A percentile compares a stretch with the other conserved stretches of the same genome.
Evolutionary conservation across 2,797 vertebrate genomes (phyloP).

Genomic region (Peromyscus aztecus): DNA sequence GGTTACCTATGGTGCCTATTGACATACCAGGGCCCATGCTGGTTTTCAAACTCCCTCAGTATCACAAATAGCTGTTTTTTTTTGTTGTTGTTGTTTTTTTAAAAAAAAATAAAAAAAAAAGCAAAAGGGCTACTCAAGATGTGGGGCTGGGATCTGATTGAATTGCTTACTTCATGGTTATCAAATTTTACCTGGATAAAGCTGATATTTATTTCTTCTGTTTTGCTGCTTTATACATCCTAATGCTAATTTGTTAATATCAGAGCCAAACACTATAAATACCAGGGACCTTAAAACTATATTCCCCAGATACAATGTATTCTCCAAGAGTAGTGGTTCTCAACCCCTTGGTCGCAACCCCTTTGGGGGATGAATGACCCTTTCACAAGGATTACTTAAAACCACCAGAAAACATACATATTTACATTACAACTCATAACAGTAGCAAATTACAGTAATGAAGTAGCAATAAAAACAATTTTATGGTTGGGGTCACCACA

Average conservation of each 20-base stretch:
- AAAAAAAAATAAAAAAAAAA: background rate
- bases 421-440: background rate
- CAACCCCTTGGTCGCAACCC: background rate
- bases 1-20: background rate
- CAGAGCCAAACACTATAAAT: background rate
- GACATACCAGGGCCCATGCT: background rate
- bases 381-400: background rate
- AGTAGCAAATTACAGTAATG: background rate
- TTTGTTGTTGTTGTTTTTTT: too few species aligned
- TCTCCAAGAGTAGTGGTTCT: background rate
- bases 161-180: background rate
- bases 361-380: background rate
- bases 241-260: background rate
- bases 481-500: background rate
- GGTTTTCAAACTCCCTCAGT: background rate
- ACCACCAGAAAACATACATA: background rate
- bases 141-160: background rate
- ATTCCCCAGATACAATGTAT: background rate
- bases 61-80: background rate
- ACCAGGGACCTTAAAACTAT: background rate
- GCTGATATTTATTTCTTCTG: background rate
- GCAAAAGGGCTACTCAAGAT: background rate
- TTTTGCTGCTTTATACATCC: background rate
- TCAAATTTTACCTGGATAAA: background rate
- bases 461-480: background rate